A percentile compares a stretch with the other conserved stretches of the same genome.
These are phyloP conservation scores for Zeus faber DNA, from an alignment of 2,113 vertebrate genomes.

Conservation along the genomic window DNA sequence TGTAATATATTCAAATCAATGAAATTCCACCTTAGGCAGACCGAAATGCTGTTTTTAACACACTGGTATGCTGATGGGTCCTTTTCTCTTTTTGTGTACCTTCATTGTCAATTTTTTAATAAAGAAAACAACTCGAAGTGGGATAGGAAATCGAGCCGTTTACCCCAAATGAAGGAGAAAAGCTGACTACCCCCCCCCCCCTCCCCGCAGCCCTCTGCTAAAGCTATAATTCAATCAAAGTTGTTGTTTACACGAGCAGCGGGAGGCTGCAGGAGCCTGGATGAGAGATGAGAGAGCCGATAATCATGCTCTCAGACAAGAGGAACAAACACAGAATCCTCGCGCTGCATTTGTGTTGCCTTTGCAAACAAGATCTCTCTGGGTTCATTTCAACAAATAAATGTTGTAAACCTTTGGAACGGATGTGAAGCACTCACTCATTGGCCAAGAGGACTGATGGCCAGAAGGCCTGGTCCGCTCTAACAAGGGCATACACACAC, in stretches of 20 bases:
- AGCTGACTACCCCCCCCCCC: conserved; percentile 14
- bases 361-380: no score
- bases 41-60: conserved; percentile 21
- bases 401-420: no score
- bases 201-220: conserved; percentile 32
- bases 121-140: conserved; percentile 50
- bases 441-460: no score
- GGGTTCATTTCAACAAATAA: no score
- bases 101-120: conserved; percentile 48
- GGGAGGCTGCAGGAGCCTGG: conserved; percentile 8
- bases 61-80: conserved; percentile 29
- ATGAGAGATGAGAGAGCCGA: neutral
- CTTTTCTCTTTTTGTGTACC: conserved; percentile 8
- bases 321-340: neutral
- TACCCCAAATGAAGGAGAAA: conserved; percentile 36
- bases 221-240: conserved; percentile 49
- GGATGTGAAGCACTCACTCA: no score
- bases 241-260: conserved; percentile 20
- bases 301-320: conserved; percentile 13
- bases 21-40: conserved; percentile 29
- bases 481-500: no score
- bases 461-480: no score
- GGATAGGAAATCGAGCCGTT: conserved; percentile 41
- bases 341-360: no score
- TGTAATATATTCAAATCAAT: conserved; percentile 46